A percentile compares a stretch with the other conserved stretches of the same genome.
phyloP scores from a whole-genome alignment of 2,113 vertebrate genomes.

The Vicugna pacos region DNA sequence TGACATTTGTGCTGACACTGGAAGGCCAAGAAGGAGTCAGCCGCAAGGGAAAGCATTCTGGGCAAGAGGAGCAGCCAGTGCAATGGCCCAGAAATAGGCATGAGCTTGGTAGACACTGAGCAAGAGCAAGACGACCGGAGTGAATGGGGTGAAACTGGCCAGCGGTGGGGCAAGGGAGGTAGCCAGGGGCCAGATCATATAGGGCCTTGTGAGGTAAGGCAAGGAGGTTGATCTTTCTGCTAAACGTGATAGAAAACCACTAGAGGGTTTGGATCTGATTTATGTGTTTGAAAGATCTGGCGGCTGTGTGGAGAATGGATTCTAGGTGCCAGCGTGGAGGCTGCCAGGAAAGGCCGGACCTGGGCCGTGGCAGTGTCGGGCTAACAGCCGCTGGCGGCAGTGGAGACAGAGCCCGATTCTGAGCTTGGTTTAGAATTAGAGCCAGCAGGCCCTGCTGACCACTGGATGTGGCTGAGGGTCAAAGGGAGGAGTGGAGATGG shows the following conservation, averaged over 20 bases:
- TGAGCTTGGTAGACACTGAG: not conserved
- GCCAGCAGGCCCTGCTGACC: constrained; percentile 29
- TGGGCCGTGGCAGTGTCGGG: not conserved
- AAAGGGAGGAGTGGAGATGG: not conserved
- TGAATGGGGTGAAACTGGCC: not conserved
- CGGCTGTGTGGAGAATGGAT: not conserved
- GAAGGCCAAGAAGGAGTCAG: not conserved
- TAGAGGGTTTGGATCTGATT: not conserved
- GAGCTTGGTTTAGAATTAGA: not conserved
- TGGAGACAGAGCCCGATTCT: not conserved
- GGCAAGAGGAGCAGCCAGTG: not conserved
- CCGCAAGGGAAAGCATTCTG: not conserved
- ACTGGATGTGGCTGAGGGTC: constrained; percentile 27
- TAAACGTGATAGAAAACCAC: not conserved
- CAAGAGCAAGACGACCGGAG: too few species aligned
- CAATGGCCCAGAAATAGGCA: not conserved
- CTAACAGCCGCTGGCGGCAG: not conserved
- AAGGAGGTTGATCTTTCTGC: not conserved
- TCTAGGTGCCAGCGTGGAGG: not conserved
- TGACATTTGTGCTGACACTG: not conserved
- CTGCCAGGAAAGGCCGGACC: not conserved
- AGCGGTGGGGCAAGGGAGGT: not conserved
- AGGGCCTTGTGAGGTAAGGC: not conserved
- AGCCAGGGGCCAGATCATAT: not conserved
- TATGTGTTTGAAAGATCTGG: not conserved